Percentiles rank a stretch among this genome's conserved stretches.
Evolutionary conservation across 2,797 vertebrate genomes (phyloP).

Genomic region (Monodelphis domestica): DNA sequence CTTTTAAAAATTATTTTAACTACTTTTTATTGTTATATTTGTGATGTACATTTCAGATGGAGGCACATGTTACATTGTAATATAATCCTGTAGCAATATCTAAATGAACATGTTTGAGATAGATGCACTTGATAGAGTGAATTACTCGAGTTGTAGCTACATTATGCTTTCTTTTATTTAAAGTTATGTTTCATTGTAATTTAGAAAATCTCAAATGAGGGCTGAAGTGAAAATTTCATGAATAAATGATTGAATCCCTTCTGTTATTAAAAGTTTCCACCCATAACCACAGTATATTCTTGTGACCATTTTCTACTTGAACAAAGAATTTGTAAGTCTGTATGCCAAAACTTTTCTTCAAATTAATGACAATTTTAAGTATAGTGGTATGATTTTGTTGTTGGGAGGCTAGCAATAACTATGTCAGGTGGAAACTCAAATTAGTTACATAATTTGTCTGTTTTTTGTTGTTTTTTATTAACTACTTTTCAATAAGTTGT

Average conservation of each 20-base stretch:
- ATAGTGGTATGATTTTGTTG: neutral
- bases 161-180: conserved; percentile 27
- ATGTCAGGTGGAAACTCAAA: neutral
- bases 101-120: conserved; percentile 15
- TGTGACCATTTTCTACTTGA: neutral
- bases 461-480: neutral
- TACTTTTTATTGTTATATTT: conserved; percentile 20
- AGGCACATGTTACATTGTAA: conserved; percentile 26
- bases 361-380: neutral
- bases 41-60: conserved; percentile 15
- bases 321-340: neutral
- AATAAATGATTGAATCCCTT: neutral
- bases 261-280: too few relatives aligned
- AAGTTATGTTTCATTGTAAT: conserved; percentile 34
- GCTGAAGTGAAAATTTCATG: neutral
- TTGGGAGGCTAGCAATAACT: neutral
- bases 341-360: neutral
- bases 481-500: neutral
- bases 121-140: conserved; percentile 12
- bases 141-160: conserved; percentile 12
- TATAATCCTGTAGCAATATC: conserved; percentile 1
- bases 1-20: conserved; percentile 16
- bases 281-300: neutral
- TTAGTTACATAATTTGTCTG: neutral
- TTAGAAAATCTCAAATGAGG: conserved; percentile 42